These are phyloP conservation scores for Columba livia DNA, from an alignment of 2,113 vertebrate species.

Conservation along the genomic window DNA sequence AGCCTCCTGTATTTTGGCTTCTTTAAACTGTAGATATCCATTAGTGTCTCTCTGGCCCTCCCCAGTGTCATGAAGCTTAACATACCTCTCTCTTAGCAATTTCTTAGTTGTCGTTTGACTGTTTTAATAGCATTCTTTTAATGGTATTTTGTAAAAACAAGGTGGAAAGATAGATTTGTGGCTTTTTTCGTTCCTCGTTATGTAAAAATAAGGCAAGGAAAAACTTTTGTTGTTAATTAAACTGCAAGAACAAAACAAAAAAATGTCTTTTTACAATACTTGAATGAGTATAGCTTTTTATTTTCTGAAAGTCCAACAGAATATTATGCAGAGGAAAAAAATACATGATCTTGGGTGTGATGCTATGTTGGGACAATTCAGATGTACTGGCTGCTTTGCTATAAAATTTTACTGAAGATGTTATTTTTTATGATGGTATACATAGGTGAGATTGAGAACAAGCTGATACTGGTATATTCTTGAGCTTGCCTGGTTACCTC, in stretches of 20 bases:
- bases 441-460: not conserved
- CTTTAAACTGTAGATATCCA: not conserved
- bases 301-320: conserved; percentile 30
- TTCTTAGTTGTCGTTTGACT: not conserved
- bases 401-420: not conserved
- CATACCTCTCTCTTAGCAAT: not conserved
- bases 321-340: not conserved
- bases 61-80: not conserved
- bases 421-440: not conserved
- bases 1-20: not conserved
- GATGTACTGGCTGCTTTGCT: not conserved
- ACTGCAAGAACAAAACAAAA: not conserved
- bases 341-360: not conserved
- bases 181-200: not conserved
- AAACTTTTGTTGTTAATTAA: not conserved
- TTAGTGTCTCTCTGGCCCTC: not conserved
- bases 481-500: not conserved
- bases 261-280: not conserved
- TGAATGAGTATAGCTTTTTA: not conserved
- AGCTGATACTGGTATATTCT: not conserved
- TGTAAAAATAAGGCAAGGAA: not conserved
- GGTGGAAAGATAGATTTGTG: not conserved
- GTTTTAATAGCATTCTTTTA: not conserved
- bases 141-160: not conserved
- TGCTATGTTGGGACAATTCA: not conserved